A percentile compares a stretch with the other conserved stretches of the same genome.
These are phyloP conservation scores for Pyrocephalus nanus DNA, from an alignment of 2,797 vertebrate species.

Conservation along the genomic window DNA sequence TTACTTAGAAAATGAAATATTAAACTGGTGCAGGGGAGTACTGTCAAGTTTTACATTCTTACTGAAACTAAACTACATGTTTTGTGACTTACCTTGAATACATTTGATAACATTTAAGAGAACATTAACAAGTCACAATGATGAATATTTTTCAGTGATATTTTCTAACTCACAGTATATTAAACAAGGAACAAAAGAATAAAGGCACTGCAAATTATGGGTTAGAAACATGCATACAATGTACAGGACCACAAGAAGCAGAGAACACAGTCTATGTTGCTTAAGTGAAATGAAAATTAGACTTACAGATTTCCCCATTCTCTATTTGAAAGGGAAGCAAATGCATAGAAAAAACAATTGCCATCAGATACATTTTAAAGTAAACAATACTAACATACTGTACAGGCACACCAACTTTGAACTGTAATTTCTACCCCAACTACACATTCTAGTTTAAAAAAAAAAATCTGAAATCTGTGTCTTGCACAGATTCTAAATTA, in stretches of 20 bases:
- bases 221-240: background rate
- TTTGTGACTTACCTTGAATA: background rate
- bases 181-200: background rate
- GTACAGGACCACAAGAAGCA: background rate
- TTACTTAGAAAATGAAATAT: background rate
- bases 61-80: background rate
- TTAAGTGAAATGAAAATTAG: conserved; percentile 52
- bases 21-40: background rate
- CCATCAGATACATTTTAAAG: background rate
- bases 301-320: conserved; percentile 99
- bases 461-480: background rate
- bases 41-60: background rate
- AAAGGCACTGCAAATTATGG: background rate
- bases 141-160: background rate
- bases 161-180: background rate
- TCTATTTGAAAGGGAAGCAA: conserved; percentile 88
- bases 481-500: background rate
- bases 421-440: background rate
- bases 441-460: background rate
- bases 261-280: background rate
- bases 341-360: conserved; percentile 39
- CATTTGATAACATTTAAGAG: background rate
- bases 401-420: background rate
- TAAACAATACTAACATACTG: background rate
- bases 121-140: background rate